Percentiles rank a stretch among this genome's conserved stretches.
Evolutionary conservation across 2,113 vertebrate genomes (phyloP).

Genomic region (Trichechus manatus): DNA sequence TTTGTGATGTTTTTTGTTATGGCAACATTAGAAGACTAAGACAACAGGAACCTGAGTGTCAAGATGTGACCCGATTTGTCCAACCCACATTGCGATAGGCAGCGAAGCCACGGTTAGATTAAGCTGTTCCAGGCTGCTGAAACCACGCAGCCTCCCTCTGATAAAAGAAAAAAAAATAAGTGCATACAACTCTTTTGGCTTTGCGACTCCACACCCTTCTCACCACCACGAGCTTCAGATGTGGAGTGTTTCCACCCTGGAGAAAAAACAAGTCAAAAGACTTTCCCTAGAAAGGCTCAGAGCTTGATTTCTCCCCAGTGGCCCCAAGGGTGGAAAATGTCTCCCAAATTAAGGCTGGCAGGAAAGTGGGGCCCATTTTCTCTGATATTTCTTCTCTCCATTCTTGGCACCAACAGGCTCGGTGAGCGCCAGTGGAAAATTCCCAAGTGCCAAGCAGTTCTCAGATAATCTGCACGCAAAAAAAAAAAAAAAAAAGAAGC

Average conservation of each 20-base stretch:
- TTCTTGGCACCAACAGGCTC: conserved; percentile 85
- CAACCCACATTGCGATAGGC: rapidly evolving
- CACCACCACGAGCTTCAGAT: conserved; percentile 80
- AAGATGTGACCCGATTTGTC: rapidly evolving
- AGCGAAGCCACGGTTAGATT: rapidly evolving
- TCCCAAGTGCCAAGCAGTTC: conserved; percentile 87
- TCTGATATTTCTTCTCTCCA: conserved; percentile 85
- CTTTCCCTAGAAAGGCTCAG: conserved; percentile 87
- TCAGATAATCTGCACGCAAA: conserved; percentile 86
- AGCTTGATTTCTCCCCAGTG: conserved; percentile 85
- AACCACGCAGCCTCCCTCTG: not conserved
- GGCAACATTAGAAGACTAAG: too few species aligned
- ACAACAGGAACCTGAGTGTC: not conserved
- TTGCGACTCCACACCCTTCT: conserved; percentile 32
- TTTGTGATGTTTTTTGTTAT: too few species aligned
- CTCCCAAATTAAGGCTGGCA: conserved; percentile 89
- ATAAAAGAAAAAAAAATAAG: not conserved
- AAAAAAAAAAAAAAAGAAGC: conserved; percentile 43
- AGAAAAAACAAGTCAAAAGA: conserved; percentile 79
- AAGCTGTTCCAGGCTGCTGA: not conserved
- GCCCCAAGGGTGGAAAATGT: conserved; percentile 88
- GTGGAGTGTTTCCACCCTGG: conserved; percentile 82
- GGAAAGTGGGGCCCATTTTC: conserved; percentile 85
- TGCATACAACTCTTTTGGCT: not conserved
- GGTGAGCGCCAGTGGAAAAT: conserved; percentile 89